Evolutionary conservation across 2,888 invertebrate genomes (phyloP).

Genomic region (Sarcophaga variegata): DNA sequence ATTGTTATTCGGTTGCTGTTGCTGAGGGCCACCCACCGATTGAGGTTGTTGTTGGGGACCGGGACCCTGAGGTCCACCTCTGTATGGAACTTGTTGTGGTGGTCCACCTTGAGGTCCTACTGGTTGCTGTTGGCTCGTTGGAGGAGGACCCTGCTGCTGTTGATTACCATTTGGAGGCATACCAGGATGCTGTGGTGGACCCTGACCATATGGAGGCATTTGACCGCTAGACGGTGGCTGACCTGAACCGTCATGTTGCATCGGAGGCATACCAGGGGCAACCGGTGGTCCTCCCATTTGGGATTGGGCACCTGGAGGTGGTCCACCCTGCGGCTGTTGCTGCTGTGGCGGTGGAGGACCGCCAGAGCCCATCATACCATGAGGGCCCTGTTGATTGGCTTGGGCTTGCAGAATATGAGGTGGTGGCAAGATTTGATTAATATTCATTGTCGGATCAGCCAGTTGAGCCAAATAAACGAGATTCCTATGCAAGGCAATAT

Average conservation of each 20-base stretch:
- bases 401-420: constrained; percentile 83
- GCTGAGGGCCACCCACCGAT: constrained; percentile 57
- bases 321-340: constrained; percentile 70
- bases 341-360: constrained; percentile 73
- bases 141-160: constrained; percentile 73
- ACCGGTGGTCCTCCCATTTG: constrained; percentile 84
- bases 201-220: constrained; percentile 77
- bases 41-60: constrained; percentile 73
- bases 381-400: constrained; percentile 79
- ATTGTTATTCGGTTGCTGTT: constrained; percentile 59
- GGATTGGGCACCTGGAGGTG: constrained; percentile 81
- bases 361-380: constrained; percentile 76
- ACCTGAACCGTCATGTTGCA: constrained; percentile 76
- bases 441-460: constrained; percentile 97
- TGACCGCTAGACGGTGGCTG: constrained; percentile 74
- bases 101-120: constrained; percentile 71
- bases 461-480: constrained; percentile 97
- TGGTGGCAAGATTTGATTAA: constrained; percentile 92
- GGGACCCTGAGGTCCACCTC: constrained; percentile 73
- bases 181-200: constrained; percentile 76
- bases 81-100: constrained; percentile 74
- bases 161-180: constrained; percentile 79
- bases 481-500: constrained; percentile 96
- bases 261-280: constrained; percentile 73
- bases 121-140: constrained; percentile 72